phyloP scores from a whole-genome alignment of 2,888 invertebrate species.

The Mantis religiosa region DNA sequence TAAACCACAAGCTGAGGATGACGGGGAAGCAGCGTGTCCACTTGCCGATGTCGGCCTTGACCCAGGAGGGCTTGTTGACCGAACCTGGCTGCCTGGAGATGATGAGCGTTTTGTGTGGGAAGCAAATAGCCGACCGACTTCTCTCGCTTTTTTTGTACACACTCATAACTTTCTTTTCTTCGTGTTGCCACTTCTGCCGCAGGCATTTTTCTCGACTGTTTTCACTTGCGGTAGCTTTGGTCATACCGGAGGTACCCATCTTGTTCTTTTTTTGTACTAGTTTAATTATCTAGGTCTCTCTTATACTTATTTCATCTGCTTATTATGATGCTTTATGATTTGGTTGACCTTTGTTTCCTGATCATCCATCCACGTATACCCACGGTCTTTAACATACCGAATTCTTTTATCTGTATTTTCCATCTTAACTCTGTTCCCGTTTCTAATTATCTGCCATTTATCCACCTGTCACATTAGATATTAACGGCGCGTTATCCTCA shows the following conservation, averaged over 20 bases:
- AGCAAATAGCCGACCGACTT: neutral
- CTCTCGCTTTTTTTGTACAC: neutral
- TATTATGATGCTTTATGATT: too few relatives aligned
- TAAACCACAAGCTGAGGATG: neutral
- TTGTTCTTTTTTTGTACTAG: neutral
- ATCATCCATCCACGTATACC: too few relatives aligned
- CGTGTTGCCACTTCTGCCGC: neutral
- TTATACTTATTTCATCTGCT: too few relatives aligned
- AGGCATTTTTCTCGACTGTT: neutral
- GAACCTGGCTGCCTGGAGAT: neutral
- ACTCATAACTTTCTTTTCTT: neutral
- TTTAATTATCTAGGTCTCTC: neutral
- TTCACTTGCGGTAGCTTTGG: neutral
- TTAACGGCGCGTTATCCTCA: too few relatives aligned
- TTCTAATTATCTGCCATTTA: too few relatives aligned
- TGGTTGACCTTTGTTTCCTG: too few relatives aligned
- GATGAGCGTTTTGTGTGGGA: neutral
- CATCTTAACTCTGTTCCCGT: too few relatives aligned
- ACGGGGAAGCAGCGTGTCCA: neutral
- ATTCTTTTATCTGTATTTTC: too few relatives aligned
- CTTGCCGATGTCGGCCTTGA: neutral
- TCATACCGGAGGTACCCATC: neutral
- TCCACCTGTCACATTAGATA: too few relatives aligned
- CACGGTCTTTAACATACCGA: too few relatives aligned
- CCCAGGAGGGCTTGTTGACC: neutral